Percentiles rank a stretch among this genome's conserved stretches.
Conservation (phyloP, 1,140 invertebrate genomes). For the Formica selysi region DNA sequence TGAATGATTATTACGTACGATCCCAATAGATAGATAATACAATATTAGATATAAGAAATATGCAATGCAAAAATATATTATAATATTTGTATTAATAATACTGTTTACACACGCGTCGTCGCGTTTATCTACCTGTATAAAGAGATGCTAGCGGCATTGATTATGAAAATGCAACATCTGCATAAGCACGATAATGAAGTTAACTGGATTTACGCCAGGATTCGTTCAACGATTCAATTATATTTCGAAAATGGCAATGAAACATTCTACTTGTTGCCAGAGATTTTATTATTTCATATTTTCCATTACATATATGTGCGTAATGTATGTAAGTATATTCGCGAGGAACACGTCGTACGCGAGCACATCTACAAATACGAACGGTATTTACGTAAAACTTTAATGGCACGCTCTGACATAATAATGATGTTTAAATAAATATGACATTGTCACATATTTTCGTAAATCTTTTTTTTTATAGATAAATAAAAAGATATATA, state of each 20-base stretch:
- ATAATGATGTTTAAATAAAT: slow-evolving; percentile 7
- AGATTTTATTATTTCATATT: slow-evolving; percentile 24
- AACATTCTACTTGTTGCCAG: not conserved
- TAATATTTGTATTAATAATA: slow-evolving; percentile 26
- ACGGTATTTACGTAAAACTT: not conserved
- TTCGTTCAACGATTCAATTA: slow-evolving; percentile 13
- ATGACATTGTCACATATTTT: not conserved
- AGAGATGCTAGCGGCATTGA: not conserved
- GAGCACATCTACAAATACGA: not conserved
- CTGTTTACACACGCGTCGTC: not conserved
- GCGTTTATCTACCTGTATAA: slow-evolving; percentile 7
- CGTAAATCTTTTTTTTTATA: not conserved
- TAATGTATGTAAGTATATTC: not conserved
- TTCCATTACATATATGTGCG: not conserved
- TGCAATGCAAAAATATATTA: slow-evolving; percentile 1
- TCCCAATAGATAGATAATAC: too few relatives aligned
- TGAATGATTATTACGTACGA: not conserved
- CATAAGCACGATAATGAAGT: slow-evolving; percentile 54
- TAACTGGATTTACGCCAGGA: slow-evolving; percentile 40
- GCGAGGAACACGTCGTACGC: not conserved
- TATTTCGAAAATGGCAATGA: not conserved
- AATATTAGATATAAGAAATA: too few relatives aligned
- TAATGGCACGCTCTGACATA: not conserved
- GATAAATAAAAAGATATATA: slow-evolving; percentile 4
- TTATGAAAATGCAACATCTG: slow-evolving; percentile 66